These are phyloP conservation scores for Anthrax anthrax DNA, from an alignment of 2,888 invertebrate species.

Conservation along the genomic window DNA sequence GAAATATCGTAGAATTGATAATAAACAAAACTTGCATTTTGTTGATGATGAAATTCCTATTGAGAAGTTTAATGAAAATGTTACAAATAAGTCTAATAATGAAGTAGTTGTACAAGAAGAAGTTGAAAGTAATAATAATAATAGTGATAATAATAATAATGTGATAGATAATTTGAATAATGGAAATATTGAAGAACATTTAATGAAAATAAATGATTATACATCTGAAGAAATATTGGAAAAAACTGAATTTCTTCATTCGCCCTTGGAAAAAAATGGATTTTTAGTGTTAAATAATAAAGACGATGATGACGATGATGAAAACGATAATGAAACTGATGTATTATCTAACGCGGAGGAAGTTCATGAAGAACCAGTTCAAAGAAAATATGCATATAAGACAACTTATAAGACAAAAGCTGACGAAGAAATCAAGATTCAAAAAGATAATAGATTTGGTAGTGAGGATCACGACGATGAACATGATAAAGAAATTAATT, in stretches of 20 bases:
- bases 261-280: too few species aligned
- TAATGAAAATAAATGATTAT: background rate
- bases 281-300: too few species aligned
- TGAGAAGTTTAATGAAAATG: background rate
- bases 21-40: too few species aligned
- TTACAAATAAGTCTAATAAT: background rate
- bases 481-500: constrained; percentile 25
- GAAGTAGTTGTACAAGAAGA: constrained; percentile 8
- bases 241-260: too few species aligned
- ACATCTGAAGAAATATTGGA: constrained; percentile 1
- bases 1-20: background rate
- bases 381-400: background rate
- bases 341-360: background rate
- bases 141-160: background rate
- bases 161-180: background rate
- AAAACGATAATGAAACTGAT: background rate
- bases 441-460: constrained; percentile 1
- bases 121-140: background rate
- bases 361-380: background rate
- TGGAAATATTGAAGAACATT: background rate
- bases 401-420: background rate
- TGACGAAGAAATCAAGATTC: constrained; percentile 4
- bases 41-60: background rate
- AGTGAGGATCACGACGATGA: constrained; percentile 4
- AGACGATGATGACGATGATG: background rate